Conservation (phyloP, 2,113 vertebrate genomes). For the Protobothrops flavoviridis region DNA sequence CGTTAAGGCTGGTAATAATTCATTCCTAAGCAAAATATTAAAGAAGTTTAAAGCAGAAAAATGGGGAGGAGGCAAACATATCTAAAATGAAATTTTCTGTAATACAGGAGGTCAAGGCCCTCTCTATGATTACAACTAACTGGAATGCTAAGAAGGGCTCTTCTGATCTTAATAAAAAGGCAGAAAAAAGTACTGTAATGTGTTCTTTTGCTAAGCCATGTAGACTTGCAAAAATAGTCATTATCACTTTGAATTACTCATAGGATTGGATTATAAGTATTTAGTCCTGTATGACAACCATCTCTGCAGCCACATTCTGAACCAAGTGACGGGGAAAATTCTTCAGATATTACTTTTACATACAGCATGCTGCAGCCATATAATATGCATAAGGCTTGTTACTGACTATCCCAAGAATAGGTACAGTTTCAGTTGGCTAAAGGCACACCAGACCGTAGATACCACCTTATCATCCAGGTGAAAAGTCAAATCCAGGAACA, state of each 20-base stretch:
- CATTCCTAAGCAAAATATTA: background rate
- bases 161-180: background rate
- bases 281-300: background rate
- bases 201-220: background rate
- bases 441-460: background rate
- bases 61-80: background rate
- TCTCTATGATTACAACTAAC: background rate
- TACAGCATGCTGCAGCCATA: background rate
- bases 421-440: background rate
- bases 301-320: background rate
- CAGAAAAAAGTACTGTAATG: background rate
- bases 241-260: background rate
- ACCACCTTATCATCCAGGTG: background rate
- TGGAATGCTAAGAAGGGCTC: background rate
- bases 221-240: background rate
- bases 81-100: background rate
- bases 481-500: background rate
- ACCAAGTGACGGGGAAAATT: background rate
- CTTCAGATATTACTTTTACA: background rate
- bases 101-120: background rate
- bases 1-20: background rate
- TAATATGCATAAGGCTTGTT: background rate
- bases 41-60: background rate
- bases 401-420: background rate
- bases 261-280: background rate